Percentiles rank a stretch among this genome's conserved stretches.
These are phyloP conservation scores for Aphidius ervi DNA, from an alignment of 1,140 invertebrate species.

Conservation along the genomic window DNA sequence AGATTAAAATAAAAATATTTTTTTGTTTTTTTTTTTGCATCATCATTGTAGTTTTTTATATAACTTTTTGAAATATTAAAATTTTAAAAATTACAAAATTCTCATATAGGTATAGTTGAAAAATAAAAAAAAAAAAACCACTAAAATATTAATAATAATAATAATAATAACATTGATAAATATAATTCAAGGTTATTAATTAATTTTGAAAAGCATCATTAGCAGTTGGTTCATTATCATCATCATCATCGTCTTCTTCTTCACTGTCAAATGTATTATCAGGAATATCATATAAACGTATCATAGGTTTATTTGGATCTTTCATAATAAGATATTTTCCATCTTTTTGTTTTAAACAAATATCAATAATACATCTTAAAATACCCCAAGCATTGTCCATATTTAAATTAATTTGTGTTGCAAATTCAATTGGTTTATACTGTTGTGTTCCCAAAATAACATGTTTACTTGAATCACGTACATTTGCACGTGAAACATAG, in stretches of 20 bases:
- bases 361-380: slow-evolving; percentile 95
- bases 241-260: slow-evolving; percentile 83
- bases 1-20: neutral
- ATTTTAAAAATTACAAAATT: too few species aligned
- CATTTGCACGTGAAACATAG: slow-evolving; percentile 91
- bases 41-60: too few species aligned
- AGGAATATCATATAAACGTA: slow-evolving; percentile 94
- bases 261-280: slow-evolving; percentile 99
- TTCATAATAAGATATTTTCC: slow-evolving; percentile 99
- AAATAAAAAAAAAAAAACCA: too few species aligned
- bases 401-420: slow-evolving; percentile 96
- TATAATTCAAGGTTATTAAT: too few species aligned
- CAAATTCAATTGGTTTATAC: slow-evolving; percentile 97
- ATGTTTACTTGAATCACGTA: slow-evolving; percentile 92
- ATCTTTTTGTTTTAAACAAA: slow-evolving; percentile 96
- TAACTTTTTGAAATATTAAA: too few species aligned
- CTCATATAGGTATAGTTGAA: too few species aligned
- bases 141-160: too few species aligned
- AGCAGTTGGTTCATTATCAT: slow-evolving; percentile 62
- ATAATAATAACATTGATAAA: too few species aligned
- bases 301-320: slow-evolving; percentile 97
- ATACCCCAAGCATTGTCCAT: slow-evolving; percentile 99
- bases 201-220: slow-evolving; percentile 57
- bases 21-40: too few species aligned
- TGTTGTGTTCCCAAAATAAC: slow-evolving; percentile 98